Base-by-base conservation (phyloP, 2,888 invertebrate genomes). In the Xanthostigma xanthostigma region DNA sequence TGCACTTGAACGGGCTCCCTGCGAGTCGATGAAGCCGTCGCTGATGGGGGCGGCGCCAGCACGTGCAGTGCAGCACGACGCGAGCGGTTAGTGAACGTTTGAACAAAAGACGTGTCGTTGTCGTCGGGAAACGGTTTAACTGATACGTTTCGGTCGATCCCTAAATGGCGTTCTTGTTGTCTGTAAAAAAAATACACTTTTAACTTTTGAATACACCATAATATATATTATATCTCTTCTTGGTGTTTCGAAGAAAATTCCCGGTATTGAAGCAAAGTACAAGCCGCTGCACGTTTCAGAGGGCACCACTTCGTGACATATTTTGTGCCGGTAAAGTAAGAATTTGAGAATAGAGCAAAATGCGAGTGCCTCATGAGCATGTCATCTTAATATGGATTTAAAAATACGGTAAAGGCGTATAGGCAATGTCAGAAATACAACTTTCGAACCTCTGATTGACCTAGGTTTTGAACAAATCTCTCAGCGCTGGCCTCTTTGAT, bases 121-220 rank as follows among this genome's bases (percentile, higher is more conserved):
- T 13, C 39, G 49, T 34, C 45, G 50, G 27, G 40, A 41, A 36
- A 39, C 49, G 45, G 40, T 13, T 39, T 51, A 27, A 27, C 27
- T 27, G 27, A 27, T 27, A 27, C 27, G 27, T 46, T 34, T 46
- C 12, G 34, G 39, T 54, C 73, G 50, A 85, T 79, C 9, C 88
- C 88, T 46, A 90, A 73, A 62, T 89, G 89, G 49, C 75, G 74
- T 60, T 85, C 84, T 67, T 89, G 89, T 61, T 89, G 89, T 57
- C 84, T 84, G 66, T 46, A 60, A 57, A 42, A 45, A 36, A 49
- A 48, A 37, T 45, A 42, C 53, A 41, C 27, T 37, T 35, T 6
- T 36, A 46, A 41, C 38, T 37, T 12, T 35, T 68, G 17, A 39
- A 11, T 33, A 48, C 48, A 36, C 13, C 34, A 44, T 12, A n/a